These are phyloP conservation scores for Catocala fraxini DNA, from an alignment of 2,888 invertebrate genomes.

Conservation along the genomic window DNA sequence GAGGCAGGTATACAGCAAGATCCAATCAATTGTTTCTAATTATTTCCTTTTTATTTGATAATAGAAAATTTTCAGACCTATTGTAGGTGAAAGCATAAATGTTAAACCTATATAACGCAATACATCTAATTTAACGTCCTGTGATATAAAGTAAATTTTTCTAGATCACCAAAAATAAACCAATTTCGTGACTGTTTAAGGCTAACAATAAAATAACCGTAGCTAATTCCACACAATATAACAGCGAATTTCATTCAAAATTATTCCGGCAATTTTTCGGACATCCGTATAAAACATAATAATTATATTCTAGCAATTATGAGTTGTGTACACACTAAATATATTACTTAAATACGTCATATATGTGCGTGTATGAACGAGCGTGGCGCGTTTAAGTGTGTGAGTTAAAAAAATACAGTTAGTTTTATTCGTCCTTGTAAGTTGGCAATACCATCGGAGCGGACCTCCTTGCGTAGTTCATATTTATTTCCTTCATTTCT, in stretches of 20 bases:
- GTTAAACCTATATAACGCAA: too few species aligned
- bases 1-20: too few species aligned
- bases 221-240: slow-evolving; percentile 59
- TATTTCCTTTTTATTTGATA: too few species aligned
- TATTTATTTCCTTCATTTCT: not conserved
- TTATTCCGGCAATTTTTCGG: slow-evolving; percentile 43
- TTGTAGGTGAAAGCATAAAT: too few species aligned
- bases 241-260: slow-evolving; percentile 36
- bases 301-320: slow-evolving; percentile 49
- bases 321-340: slow-evolving; percentile 51
- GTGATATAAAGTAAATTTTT: too few species aligned
- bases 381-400: slow-evolving; percentile 51
- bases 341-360: slow-evolving; percentile 52
- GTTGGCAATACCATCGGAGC: slow-evolving; percentile 20
- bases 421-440: slow-evolving; percentile 2
- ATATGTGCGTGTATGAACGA: slow-evolving; percentile 67
- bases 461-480: slow-evolving; percentile 21
- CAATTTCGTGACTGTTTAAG: too few species aligned
- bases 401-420: slow-evolving; percentile 37
- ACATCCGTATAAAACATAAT: slow-evolving; percentile 38
- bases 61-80: too few species aligned
- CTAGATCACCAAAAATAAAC: too few species aligned
- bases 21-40: too few species aligned
- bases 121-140: too few species aligned
- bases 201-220: slow-evolving; percentile 11